Percentiles rank a stretch among this genome's conserved stretches.
Conservation (phyloP, 2,888 invertebrate species). For the Eulithis prunata region DNA sequence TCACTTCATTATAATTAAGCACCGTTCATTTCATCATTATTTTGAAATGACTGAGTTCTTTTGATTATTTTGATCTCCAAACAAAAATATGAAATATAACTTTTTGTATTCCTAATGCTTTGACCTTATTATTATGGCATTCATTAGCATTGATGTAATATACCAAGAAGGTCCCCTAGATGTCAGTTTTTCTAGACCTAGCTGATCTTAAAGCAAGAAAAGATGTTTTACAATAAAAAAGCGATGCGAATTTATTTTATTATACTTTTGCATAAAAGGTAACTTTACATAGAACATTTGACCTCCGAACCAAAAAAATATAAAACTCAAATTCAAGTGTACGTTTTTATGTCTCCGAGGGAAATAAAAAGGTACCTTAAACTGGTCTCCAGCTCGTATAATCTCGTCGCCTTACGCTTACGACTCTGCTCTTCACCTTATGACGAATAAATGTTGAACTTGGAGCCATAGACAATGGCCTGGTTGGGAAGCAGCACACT, state of each 20-base stretch:
- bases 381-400: slow-evolving; percentile 62
- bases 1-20: slow-evolving; percentile 53
- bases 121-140: too few species aligned
- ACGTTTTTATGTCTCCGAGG: slow-evolving; percentile 56
- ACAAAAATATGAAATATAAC: too few species aligned
- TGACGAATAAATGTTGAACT: slow-evolving; percentile 56
- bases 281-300: slow-evolving; percentile 45
- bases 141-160: too few species aligned
- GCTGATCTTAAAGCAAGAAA: too few species aligned
- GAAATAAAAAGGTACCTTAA: slow-evolving; percentile 59
- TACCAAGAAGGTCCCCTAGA: too few species aligned
- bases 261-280: slow-evolving; percentile 15
- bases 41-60: slow-evolving; percentile 20
- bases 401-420: slow-evolving; percentile 59
- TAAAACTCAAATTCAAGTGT: slow-evolving; percentile 47
- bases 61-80: slow-evolving; percentile 9
- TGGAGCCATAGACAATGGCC: slow-evolving; percentile 25
- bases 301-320: slow-evolving; percentile 52
- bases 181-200: too few species aligned
- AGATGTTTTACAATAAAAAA: neutral
- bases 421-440: slow-evolving; percentile 59
- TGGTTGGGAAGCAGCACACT: slow-evolving; percentile 18
- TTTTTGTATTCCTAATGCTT: too few species aligned
- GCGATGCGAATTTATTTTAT: neutral
- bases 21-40: slow-evolving; percentile 23